These are phyloP conservation scores for Dinoponera quadriceps DNA, from an alignment of 1,140 invertebrate genomes.

Conservation along the genomic window DNA sequence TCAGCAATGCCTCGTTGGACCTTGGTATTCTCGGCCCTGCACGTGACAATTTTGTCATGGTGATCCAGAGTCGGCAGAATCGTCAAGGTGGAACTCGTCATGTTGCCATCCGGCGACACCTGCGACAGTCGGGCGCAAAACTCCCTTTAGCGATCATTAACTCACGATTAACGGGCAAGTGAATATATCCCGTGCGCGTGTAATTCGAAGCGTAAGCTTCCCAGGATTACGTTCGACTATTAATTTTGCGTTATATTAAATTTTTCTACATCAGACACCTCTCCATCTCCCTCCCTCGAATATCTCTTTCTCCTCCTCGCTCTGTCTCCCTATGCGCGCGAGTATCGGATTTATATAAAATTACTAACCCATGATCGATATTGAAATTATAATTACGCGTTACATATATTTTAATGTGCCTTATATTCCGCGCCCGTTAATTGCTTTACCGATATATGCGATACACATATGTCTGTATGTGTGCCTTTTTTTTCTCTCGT, in stretches of 20 bases:
- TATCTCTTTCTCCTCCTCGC: no score
- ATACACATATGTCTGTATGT: not conserved
- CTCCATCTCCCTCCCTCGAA: no score
- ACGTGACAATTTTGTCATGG: slow-evolving; percentile 92
- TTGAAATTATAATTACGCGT: slow-evolving; percentile 24
- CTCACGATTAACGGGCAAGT: not conserved
- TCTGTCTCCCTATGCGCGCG: no score
- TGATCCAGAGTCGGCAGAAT: slow-evolving; percentile 91
- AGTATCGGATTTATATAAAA: slow-evolving; percentile 23
- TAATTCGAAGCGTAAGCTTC: not conserved
- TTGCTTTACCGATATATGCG: slow-evolving; percentile 38
- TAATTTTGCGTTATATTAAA: not conserved
- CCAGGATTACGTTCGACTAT: not conserved
- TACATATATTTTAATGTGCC: slow-evolving; percentile 40
- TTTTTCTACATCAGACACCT: not conserved
- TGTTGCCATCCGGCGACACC: slow-evolving; percentile 92
- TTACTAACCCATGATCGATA: slow-evolving; percentile 24
- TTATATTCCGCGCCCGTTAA: slow-evolving; percentile 33
- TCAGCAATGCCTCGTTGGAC: slow-evolving; percentile 91
- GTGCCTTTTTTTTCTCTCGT: not conserved
- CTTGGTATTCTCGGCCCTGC: slow-evolving; percentile 92
- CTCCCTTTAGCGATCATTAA: slow-evolving; percentile 5
- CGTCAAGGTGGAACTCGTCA: slow-evolving; percentile 91
- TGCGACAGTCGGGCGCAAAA: slow-evolving; percentile 76
- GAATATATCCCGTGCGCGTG: not conserved